phyloP scores from a whole-genome alignment of 2,888 invertebrate species.

The Xylota sylvarum region DNA sequence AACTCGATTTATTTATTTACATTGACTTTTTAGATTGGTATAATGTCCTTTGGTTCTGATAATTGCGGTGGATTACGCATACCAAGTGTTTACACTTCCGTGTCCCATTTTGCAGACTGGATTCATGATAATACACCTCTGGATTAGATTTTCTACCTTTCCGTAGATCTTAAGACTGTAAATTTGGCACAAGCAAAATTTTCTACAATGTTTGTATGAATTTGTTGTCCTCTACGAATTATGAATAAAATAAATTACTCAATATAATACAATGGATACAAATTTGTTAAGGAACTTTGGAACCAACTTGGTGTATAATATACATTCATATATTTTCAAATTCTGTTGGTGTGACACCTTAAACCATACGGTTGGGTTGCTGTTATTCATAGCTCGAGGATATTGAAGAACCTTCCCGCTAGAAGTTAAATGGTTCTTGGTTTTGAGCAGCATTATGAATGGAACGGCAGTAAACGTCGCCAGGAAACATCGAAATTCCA shows the following conservation, averaged over 20 bases:
- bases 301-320: too few species aligned
- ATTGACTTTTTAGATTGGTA: slow-evolving; percentile 87
- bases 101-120: slow-evolving; percentile 91
- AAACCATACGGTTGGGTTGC: too few species aligned
- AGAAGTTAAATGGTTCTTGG: too few species aligned
- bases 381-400: too few species aligned
- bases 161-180: slow-evolving; percentile 34
- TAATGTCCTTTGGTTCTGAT: slow-evolving; percentile 92
- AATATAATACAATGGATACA: too few species aligned
- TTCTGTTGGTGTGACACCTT: too few species aligned
- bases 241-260: slow-evolving; percentile 1
- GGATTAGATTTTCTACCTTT: slow-evolving; percentile 76
- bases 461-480: too few species aligned
- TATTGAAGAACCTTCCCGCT: too few species aligned
- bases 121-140: slow-evolving; percentile 89
- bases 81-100: slow-evolving; percentile 91
- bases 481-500: too few species aligned
- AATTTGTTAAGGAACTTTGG: too few species aligned
- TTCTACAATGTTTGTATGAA: slow-evolving; percentile 13
- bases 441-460: too few species aligned
- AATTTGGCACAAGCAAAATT: slow-evolving; percentile 15
- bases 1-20: neutral
- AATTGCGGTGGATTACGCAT: slow-evolving; percentile 90
- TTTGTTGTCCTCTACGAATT: slow-evolving; percentile 10
- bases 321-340: too few species aligned